Evolutionary conservation across 2,888 invertebrate genomes (phyloP).

Genomic region (Zeuzera pyrina): DNA sequence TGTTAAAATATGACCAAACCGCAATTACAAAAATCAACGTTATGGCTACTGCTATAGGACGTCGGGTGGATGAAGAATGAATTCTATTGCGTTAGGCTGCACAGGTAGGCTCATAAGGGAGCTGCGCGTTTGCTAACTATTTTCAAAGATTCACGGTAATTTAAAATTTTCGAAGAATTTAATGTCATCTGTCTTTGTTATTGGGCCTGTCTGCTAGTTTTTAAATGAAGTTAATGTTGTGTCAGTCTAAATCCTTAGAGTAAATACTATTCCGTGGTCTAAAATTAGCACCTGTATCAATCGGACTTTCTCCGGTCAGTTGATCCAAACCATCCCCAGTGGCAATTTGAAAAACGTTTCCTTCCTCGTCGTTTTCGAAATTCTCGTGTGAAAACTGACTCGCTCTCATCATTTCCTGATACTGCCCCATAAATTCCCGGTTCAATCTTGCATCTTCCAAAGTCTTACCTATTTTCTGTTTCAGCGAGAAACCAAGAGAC

Average conservation of each 20-base stretch:
- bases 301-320: constrained; percentile 27
- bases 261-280: neutral
- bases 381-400: constrained; percentile 31
- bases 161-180: too few species aligned
- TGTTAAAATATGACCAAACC: too few species aligned
- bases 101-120: too few species aligned
- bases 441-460: constrained; percentile 24
- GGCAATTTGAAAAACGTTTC: constrained; percentile 20
- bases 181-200: too few species aligned
- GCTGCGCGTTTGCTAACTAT: too few species aligned
- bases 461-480: constrained; percentile 17
- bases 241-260: neutral
- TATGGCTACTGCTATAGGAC: too few species aligned
- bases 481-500: constrained; percentile 29
- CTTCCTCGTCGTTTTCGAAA: constrained; percentile 24
- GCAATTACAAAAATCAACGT: too few species aligned
- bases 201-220: too few species aligned
- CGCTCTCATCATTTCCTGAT: constrained; percentile 36
- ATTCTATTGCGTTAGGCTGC: too few species aligned
- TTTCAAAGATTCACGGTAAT: too few species aligned
- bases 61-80: too few species aligned
- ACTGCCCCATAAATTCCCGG: constrained; percentile 32
- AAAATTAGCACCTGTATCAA: neutral
- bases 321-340: constrained; percentile 26
- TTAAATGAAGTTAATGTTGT: too few species aligned